These are phyloP conservation scores for Plutomurus gul DNA, from an alignment of 1,140 invertebrate species.

Conservation along the genomic window DNA sequence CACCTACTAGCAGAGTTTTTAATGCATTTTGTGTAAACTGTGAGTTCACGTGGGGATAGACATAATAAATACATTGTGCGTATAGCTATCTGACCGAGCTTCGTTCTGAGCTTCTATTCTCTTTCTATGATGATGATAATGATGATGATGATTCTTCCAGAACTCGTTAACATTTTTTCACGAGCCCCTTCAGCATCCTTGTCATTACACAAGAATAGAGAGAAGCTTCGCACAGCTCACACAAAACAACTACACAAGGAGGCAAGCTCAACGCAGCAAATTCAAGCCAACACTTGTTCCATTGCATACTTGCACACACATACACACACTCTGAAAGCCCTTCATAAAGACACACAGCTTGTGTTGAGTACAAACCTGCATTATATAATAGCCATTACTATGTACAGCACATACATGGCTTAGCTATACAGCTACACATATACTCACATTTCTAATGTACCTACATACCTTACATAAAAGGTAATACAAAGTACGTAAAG, in stretches of 20 bases:
- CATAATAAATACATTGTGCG: conserved; percentile 25
- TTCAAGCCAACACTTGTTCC: conserved; percentile 3
- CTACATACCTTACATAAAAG: too few species aligned
- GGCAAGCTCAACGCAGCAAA: background rate
- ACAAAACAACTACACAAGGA: background rate
- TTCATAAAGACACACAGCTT: too few species aligned
- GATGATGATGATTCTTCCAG: conserved; percentile 44
- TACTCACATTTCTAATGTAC: too few species aligned
- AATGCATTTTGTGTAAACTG: background rate
- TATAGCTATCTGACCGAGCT: background rate
- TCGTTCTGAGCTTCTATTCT: background rate
- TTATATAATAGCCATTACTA: background rate
- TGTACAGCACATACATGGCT: background rate
- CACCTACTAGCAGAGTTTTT: background rate
- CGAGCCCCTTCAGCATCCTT: conserved; percentile 33
- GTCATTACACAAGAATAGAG: conserved; percentile 33
- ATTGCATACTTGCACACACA: background rate
- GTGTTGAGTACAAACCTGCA: background rate
- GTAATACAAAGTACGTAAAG: conserved; percentile 11
- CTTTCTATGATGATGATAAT: conserved; percentile 36
- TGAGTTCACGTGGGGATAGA: conserved; percentile 12
- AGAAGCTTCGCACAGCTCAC: conserved; percentile 11
- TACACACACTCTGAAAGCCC: too few species aligned
- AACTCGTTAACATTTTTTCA: conserved; percentile 47
- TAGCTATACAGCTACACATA: background rate